These are phyloP conservation scores for Apteryx mantelli DNA, from an alignment of 2,113 vertebrate species.

Conservation along the genomic window DNA sequence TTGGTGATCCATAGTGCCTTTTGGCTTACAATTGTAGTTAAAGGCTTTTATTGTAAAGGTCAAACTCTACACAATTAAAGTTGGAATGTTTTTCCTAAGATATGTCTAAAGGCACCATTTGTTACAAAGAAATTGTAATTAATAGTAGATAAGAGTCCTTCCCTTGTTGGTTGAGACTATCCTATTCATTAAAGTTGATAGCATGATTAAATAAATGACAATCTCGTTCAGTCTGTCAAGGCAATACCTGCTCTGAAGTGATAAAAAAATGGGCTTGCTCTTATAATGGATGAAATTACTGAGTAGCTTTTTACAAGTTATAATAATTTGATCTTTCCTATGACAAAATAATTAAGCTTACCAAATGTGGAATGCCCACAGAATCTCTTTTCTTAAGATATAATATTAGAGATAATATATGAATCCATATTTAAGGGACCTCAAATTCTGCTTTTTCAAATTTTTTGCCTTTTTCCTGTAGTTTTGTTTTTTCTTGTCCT, in stretches of 20 bases:
- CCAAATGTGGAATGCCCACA: neutral
- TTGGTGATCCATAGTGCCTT: neutral
- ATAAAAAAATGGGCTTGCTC: fast-evolving
- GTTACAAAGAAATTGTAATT: neutral
- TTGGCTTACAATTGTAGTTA: neutral
- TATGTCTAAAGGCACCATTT: neutral
- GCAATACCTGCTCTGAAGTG: neutral
- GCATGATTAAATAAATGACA: neutral
- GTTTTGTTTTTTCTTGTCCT: neutral
- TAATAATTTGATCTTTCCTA: neutral
- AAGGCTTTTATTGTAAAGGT: neutral
- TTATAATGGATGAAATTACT: neutral
- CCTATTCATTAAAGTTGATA: neutral
- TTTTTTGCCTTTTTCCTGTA: neutral
- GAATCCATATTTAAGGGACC: neutral
- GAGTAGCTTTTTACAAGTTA: neutral
- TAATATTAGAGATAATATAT: neutral
- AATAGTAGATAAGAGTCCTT: neutral
- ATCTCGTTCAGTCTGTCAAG: neutral
- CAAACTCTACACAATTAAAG: neutral
- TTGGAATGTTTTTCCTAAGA: too few species aligned
- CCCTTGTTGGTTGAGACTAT: neutral
- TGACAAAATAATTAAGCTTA: neutral
- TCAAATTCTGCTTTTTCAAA: neutral
- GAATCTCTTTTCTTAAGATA: neutral